Percentiles rank a stretch among this genome's conserved stretches.
Evolutionary conservation across 1,140 invertebrate species (phyloP).

Genomic region (Dolichoris vasculosae): DNA sequence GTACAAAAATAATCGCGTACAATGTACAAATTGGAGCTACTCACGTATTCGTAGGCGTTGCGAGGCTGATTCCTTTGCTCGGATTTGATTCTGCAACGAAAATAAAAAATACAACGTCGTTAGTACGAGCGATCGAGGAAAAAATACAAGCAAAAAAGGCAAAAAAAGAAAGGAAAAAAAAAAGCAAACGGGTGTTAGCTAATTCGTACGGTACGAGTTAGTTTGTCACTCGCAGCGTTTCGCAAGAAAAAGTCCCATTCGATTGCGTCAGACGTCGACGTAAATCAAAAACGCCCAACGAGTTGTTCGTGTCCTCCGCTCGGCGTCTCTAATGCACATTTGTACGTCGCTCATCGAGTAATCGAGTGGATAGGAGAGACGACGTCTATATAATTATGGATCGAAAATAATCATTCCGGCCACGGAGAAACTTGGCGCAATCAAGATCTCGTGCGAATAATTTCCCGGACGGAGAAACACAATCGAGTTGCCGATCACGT

Average conservation of each 20-base stretch:
- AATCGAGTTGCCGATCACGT: constrained; percentile 41
- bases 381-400: not conserved
- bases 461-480: not conserved
- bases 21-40: not conserved
- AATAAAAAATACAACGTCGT: not conserved
- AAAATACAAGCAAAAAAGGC: not conserved
- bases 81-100: not conserved
- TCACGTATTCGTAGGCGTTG: not conserved
- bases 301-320: not conserved
- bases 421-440: constrained; percentile 19
- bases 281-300: not conserved
- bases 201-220: not conserved
- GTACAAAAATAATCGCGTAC: not conserved
- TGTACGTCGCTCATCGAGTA: not conserved
- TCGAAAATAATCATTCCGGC: constrained; percentile 24
- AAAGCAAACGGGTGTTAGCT: not conserved
- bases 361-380: not conserved
- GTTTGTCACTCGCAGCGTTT: not conserved
- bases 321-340: not conserved
- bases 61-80: not conserved
- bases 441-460: constrained; percentile 16
- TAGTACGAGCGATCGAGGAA: not conserved
- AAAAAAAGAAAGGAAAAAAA: not conserved
- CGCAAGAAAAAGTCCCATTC: not conserved
- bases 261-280: not conserved